Percentiles rank a stretch among this genome's conserved stretches.
Conservation (phyloP, 2,113 vertebrate genomes). For the Atlantisia rogersi region DNA sequence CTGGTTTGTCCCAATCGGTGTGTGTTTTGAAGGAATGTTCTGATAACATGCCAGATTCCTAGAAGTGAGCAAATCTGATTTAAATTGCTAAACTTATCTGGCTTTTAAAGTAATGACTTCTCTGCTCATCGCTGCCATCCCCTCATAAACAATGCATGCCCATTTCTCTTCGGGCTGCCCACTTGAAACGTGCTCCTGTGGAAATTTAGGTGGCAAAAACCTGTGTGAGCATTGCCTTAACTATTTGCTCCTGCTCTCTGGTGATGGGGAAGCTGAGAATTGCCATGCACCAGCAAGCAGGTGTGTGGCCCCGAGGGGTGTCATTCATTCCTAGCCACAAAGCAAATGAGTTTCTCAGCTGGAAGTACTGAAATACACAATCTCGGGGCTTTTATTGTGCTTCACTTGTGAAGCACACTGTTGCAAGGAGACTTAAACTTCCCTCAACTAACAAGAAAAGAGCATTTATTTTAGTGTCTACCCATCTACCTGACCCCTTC, state of each 20-base stretch:
- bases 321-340: slow-evolving; percentile 3
- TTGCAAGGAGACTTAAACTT: slow-evolving; percentile 17
- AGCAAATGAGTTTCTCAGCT: slow-evolving; percentile 45
- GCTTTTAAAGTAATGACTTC: neutral
- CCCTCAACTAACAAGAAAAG: neutral
- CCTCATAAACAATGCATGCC: neutral
- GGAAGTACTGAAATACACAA: slow-evolving; percentile 7
- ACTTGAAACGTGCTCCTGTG: neutral
- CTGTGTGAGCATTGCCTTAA: neutral
- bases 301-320: slow-evolving; percentile 22
- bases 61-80: neutral
- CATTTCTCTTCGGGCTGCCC: neutral
- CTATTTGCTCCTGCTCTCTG: neutral
- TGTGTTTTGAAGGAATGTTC: neutral
- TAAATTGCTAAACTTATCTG: neutral
- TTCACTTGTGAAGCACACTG: neutral
- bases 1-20: neutral
- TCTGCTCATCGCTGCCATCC: neutral
- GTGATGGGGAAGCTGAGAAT: slow-evolving; percentile 1
- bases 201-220: slow-evolving; percentile 1
- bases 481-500: neutral
- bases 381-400: neutral
- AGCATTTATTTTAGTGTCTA: neutral
- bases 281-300: slow-evolving; percentile 23
- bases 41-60: neutral